These are phyloP conservation scores for Atta cephalotes DNA, from an alignment of 1,140 invertebrate genomes.

Conservation along the genomic window DNA sequence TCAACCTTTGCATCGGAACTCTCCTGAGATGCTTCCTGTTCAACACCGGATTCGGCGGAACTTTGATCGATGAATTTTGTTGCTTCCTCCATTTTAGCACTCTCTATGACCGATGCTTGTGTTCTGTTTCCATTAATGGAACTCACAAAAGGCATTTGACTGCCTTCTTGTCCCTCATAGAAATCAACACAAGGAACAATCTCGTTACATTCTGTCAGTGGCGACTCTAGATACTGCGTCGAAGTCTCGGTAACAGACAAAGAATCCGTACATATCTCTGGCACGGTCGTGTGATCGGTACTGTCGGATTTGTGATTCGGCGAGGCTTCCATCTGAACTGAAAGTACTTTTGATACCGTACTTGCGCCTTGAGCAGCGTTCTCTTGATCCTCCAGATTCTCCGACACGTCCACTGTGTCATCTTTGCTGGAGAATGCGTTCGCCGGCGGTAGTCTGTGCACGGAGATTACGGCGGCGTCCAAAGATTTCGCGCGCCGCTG, in stretches of 20 bases:
- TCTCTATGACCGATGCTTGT: background rate
- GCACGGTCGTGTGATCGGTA: slow-evolving; percentile 81
- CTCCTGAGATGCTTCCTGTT: slow-evolving; percentile 68
- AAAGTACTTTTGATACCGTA: slow-evolving; percentile 62
- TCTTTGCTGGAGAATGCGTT: slow-evolving; percentile 95
- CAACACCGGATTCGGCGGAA: slow-evolving; percentile 78
- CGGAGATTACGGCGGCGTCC: slow-evolving; percentile 92
- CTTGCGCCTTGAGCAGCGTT: slow-evolving; percentile 12
- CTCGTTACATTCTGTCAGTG: slow-evolving; percentile 83
- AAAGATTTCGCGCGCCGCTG: slow-evolving; percentile 93
- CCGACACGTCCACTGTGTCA: slow-evolving; percentile 91
- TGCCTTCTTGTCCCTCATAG: slow-evolving; percentile 77
- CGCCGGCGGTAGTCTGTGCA: slow-evolving; percentile 92
- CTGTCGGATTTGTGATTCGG: slow-evolving; percentile 82
- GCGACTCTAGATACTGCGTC: slow-evolving; percentile 83
- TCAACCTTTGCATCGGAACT: background rate
- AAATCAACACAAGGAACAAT: slow-evolving; percentile 79
- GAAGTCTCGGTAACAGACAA: slow-evolving; percentile 84
- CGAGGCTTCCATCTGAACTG: slow-evolving; percentile 74
- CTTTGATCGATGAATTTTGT: slow-evolving; percentile 84
- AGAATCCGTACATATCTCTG: slow-evolving; percentile 74
- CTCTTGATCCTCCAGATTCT: slow-evolving; percentile 89
- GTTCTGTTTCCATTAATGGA: slow-evolving; percentile 45
- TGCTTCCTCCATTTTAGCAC: slow-evolving; percentile 75
- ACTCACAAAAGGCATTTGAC: slow-evolving; percentile 42